Conservation (phyloP, 35 echinoderm and acorn worm genomes). For the Ophioderma brevispina region DNA sequence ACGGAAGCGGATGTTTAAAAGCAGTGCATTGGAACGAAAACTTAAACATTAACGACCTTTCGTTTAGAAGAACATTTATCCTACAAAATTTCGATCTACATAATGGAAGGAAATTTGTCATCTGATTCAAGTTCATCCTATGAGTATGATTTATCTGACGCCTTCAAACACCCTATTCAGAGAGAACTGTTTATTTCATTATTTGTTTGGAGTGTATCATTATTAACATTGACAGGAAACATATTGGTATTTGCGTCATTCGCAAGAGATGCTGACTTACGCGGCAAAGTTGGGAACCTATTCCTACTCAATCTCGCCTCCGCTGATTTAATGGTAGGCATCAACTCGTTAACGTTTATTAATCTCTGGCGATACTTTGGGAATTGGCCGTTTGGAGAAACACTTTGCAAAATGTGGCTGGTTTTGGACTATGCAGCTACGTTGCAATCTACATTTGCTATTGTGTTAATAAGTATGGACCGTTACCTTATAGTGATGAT, state of each 20-base stretch:
- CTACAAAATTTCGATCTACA: too few relatives aligned
- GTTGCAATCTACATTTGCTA: constrained; percentile 13
- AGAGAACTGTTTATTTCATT: constrained; percentile 9
- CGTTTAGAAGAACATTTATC: too few relatives aligned
- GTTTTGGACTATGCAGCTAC: constrained; percentile 41
- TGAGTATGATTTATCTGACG: constrained; percentile 7
- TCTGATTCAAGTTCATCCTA: neutral
- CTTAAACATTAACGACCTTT: too few relatives aligned
- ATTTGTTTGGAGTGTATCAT: constrained; percentile 35
- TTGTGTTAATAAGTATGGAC: constrained; percentile 50
- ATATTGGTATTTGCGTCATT: constrained; percentile 21
- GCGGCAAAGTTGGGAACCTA: constrained; percentile 33
- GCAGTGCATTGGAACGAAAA: too few relatives aligned
- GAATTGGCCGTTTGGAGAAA: constrained; percentile 35
- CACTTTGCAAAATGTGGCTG: constrained; percentile 24
- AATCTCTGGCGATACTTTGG: constrained; percentile 40
- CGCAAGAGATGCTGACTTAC: constrained; percentile 12
- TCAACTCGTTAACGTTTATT: constrained; percentile 28
- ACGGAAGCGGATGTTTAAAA: too few relatives aligned
- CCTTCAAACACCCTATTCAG: constrained; percentile 10
- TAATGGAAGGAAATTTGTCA: too few relatives aligned
- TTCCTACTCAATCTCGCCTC: constrained; percentile 34
- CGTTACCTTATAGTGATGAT: constrained; percentile 41
- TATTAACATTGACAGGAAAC: constrained; percentile 41
- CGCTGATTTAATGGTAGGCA: constrained; percentile 41